Base-by-base conservation (phyloP, 2,113 vertebrate genomes). In the Cervus canadensis region DNA sequence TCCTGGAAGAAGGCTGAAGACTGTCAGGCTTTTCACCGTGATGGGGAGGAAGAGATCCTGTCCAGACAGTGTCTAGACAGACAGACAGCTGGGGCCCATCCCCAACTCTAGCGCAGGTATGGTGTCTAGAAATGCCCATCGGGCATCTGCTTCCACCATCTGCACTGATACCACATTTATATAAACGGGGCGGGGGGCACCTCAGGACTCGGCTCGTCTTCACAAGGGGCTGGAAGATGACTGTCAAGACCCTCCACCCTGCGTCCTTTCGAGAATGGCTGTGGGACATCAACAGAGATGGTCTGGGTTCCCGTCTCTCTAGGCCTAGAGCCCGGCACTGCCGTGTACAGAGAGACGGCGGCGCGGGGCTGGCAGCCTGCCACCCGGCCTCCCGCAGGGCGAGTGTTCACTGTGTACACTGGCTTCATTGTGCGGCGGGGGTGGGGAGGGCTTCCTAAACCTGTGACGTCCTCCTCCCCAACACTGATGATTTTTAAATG, bases 291-390 rank as follows among this genome's bases (percentile, higher is more conserved):
- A 36, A 48, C 0, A 28, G 21, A 21, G 28, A 15, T 0, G 0
- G 15, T 3, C 88, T 33, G 43, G 78, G 67, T 6, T 28, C 59
- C 14, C 6, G 7, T 21, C 48, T 7, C 59, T 45, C 17, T 6
- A 4, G 0, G 33, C 26, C 76, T 26, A n/a, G 33, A 84, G n/a
- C 12, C 9, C 9, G 0, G 1, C 3, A 4, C 0, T 4, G 59
- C n/a, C 10, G 5, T 5, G 36, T 16, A 12, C 26, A n/a, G 8
- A 86, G 52, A 64, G 50, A 19, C 21, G 45, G 45, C 28, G 4
- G 6, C 0, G 9, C 5, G 9, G 54, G 43, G 9, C 36, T 21
- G 19, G 33, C 45, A 82, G 54, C 40, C 45, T 0, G 9, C 28
- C n/a, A 7, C 40, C 14, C 0, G 0, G 26, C 60, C 26, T 14